phyloP scores from a whole-genome alignment of 1,140 invertebrate genomes.

The Heliconius eleuchia region DNA sequence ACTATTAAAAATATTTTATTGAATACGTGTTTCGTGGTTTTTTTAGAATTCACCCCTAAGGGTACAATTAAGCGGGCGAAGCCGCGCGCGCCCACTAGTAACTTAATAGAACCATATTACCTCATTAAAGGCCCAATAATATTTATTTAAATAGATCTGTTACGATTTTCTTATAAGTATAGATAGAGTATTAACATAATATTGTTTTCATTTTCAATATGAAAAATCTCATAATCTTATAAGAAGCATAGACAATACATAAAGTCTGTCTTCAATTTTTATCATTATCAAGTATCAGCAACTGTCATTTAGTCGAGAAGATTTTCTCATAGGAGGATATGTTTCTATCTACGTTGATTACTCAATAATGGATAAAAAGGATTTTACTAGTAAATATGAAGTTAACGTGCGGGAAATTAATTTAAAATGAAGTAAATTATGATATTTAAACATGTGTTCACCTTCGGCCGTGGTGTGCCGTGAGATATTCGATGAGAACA shows the following conservation, averaged over 20 bases:
- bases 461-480: conserved; percentile 86
- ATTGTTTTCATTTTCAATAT: too few relatives aligned
- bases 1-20: too few relatives aligned
- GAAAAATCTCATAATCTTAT: background rate
- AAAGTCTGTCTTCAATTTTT: background rate
- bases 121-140: too few relatives aligned
- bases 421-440: conserved; percentile 54
- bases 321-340: conserved; percentile 30
- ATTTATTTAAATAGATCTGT: too few relatives aligned
- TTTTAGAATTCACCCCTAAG: too few relatives aligned
- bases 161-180: too few relatives aligned
- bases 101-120: too few relatives aligned
- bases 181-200: too few relatives aligned
- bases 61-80: too few relatives aligned
- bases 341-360: conserved; percentile 27
- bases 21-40: too few relatives aligned
- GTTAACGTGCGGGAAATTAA: conserved; percentile 16
- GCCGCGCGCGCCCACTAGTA: too few relatives aligned
- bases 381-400: conserved; percentile 21
- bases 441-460: conserved; percentile 64
- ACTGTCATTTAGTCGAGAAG: conserved; percentile 36
- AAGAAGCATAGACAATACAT: background rate
- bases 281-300: conserved; percentile 7
- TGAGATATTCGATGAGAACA: conserved; percentile 91
- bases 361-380: conserved; percentile 36